Evolutionary conservation across 2,113 vertebrate genomes (phyloP), one percentile per base, ranked within the genome.

Genomic region (Butorides virescens): DNA sequence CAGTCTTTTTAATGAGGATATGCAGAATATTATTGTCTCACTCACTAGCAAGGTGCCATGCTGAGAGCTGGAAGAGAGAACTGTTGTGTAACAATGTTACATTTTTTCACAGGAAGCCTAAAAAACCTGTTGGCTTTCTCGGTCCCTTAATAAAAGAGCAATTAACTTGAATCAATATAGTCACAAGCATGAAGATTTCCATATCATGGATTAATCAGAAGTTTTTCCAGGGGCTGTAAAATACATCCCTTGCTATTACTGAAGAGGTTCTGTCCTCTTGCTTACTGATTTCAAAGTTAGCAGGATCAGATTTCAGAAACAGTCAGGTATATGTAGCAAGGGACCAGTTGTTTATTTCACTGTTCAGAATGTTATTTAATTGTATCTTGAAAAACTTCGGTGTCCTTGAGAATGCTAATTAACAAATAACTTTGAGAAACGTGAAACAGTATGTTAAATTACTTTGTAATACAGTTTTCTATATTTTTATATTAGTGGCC

Each of bases 381-480:
- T 58, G 2, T 42, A 26, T 47, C 22, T 32, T 68, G 34, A 73
- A 94, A 67, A 72, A 50, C 9, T 7, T 58, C 17, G 22, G 2
- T 71, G 36, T 53, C 42, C 13, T 62, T 77, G 10, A 80, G 22
- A 73, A 76, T 62, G 39, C 13, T 68, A 52, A 66, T 36, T 75
- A 61, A 27, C 0, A 0, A 76, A 53, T 2, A 23, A 2, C 3
- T 65, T 72, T 47, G n/a, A 87, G 30, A 84, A 71, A 1, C 2
- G 2, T 63, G 15, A 82, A 88, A 90, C 15, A 26, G 9, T 53
- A 50, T 10, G 21, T 21, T 49, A 34, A 72, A 55, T 34, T 68
- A 30, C 15, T 42, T 14, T 67, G 4, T 46, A 72, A 75, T 39
- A 36, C 1, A 26, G 0, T 3, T 74, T 70, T 42, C 2, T 10